Evolutionary conservation across 2,113 vertebrate genomes (phyloP).

Genomic region (Leptobrachium leishanense): DNA sequence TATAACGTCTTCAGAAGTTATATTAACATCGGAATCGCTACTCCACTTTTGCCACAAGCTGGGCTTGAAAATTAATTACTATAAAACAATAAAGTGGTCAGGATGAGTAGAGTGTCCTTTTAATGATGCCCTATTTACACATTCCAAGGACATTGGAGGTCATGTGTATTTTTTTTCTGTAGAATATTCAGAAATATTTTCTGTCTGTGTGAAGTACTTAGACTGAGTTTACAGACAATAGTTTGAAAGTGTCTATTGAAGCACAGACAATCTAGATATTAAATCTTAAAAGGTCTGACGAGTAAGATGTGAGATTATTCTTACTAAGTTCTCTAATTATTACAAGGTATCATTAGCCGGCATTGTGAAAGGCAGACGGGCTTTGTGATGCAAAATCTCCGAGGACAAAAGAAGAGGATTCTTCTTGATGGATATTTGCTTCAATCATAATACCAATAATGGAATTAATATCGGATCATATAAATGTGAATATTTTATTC

Average conservation of each 20-base stretch:
- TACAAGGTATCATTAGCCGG: constrained; percentile 55
- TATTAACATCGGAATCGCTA: no score
- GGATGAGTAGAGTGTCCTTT: no score
- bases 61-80: no score
- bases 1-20: no score
- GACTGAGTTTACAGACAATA: constrained; percentile 38
- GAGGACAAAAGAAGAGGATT: constrained; percentile 55
- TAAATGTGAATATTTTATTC: constrained; percentile 72
- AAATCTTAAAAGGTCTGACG: constrained; percentile 57
- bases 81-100: no score
- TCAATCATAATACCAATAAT: constrained; percentile 74
- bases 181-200: constrained; percentile 20
- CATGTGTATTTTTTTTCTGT: background rate
- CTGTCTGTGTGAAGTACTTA: constrained; percentile 17
- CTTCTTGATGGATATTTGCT: constrained; percentile 74
- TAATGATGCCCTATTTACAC: no score
- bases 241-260: constrained; percentile 32
- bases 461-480: constrained; percentile 77
- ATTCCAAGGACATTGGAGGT: background rate
- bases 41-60: no score
- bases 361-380: constrained; percentile 54
- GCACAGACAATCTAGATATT: constrained; percentile 57
- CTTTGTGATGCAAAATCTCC: constrained; percentile 53
- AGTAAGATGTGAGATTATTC: constrained; percentile 62
- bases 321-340: constrained; percentile 68